Evolutionary conservation across 1,140 invertebrate species (phyloP), one percentile per base, ranked within the genome.

Genomic region (Sarcophaga peregrina): DNA sequence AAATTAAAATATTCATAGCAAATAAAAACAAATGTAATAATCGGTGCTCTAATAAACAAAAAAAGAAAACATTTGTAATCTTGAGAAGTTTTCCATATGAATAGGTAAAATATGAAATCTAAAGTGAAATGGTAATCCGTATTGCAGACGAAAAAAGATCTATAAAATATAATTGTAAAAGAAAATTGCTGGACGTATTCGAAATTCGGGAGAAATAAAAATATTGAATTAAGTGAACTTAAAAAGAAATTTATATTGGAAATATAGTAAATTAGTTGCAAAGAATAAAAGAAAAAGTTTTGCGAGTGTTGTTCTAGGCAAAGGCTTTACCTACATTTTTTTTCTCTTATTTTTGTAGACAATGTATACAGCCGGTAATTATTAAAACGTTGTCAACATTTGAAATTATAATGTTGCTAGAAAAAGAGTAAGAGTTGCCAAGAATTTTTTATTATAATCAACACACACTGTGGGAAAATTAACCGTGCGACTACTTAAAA

Each of bases 341-440:
- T 37, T 37, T 37, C 25, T 37, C 25, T 37, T 37, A 37, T 52
- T 52, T 52, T 52, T 68, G 62, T 62, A 62, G 15, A 52, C 13
- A 52, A 52, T 62, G 62, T 68, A 68, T 17, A 68, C 62, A 68
- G 62, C 62, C 17, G 17, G n/a, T 20, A 68, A 68, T 68, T 17
- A 68, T 68, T 9, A 13, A 52, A 10, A 68, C 62, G 20, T 68
- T 68, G 17, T 17, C 9, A 20, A 25, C 62, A 68, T 68, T 68
- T 68, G 8, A 17, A 17, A n/a, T 68, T 68, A n/a, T 25, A 68
- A 68, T 68, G 62, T 68, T 68, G 62, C 62, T 20, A n/a, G 62
- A 68, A 68, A 17, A 8, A 76, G 47, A 20, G n/a, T 46, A 48
- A 48, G n/a, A 76, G 74, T 47, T 76, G 7, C 9, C 15, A n/a